Percentiles rank a stretch among this genome's conserved stretches.
These are phyloP conservation scores for Pitta sordida DNA, from an alignment of 2,113 vertebrate genomes.

Conservation along the genomic window DNA sequence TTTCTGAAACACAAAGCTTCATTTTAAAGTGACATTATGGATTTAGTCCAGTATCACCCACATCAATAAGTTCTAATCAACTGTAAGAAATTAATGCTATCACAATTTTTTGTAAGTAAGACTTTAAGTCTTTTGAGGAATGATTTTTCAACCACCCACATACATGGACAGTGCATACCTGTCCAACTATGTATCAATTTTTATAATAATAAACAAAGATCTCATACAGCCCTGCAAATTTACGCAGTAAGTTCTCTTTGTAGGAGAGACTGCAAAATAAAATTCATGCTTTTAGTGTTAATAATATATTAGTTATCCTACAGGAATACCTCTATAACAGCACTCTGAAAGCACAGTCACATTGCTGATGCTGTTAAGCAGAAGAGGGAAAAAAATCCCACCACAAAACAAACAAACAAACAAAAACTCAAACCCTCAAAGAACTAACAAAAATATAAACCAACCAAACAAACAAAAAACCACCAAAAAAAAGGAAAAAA, in stretches of 20 bases:
- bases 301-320: background rate
- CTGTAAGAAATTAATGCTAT: background rate
- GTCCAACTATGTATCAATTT: background rate
- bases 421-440: background rate
- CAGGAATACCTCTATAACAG: background rate
- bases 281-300: background rate
- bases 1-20: background rate
- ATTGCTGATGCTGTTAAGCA: background rate
- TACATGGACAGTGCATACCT: background rate
- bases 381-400: fast-evolving
- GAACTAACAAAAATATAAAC: background rate
- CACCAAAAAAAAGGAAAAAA: background rate
- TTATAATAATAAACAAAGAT: background rate
- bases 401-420: background rate
- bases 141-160: background rate
- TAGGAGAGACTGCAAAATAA: background rate
- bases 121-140: background rate
- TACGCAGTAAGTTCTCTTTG: background rate
- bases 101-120: background rate
- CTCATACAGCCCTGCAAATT: background rate
- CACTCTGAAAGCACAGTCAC: background rate
- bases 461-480: background rate
- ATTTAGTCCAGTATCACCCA: background rate
- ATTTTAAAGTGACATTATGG: background rate
- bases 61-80: background rate